Evolutionary conservation across 92 coral and sea anemone species (phyloP), one percentile per base, ranked within the genome.

Genomic region (Metridium senile): DNA sequence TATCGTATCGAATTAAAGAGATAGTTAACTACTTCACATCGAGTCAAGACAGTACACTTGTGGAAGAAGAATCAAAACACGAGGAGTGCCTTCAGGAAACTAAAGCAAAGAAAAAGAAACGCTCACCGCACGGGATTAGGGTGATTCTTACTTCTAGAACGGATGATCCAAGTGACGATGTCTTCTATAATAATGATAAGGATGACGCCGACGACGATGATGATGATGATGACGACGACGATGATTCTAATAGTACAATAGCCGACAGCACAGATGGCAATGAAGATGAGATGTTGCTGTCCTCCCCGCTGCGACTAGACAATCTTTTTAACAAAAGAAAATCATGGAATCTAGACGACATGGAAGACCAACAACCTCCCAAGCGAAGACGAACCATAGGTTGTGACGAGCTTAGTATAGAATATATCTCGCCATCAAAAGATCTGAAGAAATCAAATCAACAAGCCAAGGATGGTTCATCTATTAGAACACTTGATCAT

Each of bases 201-300:
- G 80, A 54, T 64, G 76, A 76, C 17, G 85, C 47, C 46, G 70
- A 28, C 20, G 63, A 69, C 31, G 84, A 70, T 21, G 76, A 70
- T 0, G 81, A 26, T 2, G 80, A 54, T 17, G 86, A 75, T 13
- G 80, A 61, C 53, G 83, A 75, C 33, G 57, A 86, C 57, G 79
- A 86, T 70, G 90, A 86, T 53, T 65, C 69, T n/a, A 33, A 39
- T 25, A 88, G 86, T 46, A 75, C 82, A 6, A 79, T 88, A 52
- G 85, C 89, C 46, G 93, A 76, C 58, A 88, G 93, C 78, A 75
- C 81, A 39, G 86, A 83, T 28, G 93, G 89, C 20, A 88, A 84
- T 62, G 83, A 70, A 11, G 86, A 84, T 18, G 89, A 79, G 9
- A 46, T 32, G 11, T 53, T 43, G 26, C 31, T 61, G 27, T 63